Conservation (phyloP, 2,888 invertebrate genomes). For the Perithous albicinctus region DNA sequence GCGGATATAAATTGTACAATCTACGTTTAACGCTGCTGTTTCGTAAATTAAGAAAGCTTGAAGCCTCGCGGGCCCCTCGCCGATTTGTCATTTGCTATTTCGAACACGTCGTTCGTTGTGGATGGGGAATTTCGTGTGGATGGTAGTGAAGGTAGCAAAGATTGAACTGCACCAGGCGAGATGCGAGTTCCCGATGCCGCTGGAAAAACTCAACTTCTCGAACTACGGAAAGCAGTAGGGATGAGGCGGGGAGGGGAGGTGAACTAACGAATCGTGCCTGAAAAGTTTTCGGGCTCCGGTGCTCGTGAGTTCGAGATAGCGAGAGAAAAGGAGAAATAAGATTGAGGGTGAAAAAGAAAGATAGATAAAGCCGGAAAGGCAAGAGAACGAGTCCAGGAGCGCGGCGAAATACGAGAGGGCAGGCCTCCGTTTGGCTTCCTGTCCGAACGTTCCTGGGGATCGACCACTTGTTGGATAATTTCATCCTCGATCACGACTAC, state of each 20-base stretch:
- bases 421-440: slow-evolving; percentile 53
- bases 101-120: slow-evolving; percentile 75
- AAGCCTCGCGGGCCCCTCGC: slow-evolving; percentile 67
- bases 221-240: slow-evolving; percentile 37
- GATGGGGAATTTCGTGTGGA: slow-evolving; percentile 63
- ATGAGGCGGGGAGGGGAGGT: no score
- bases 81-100: slow-evolving; percentile 76
- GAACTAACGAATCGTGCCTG: slow-evolving; percentile 75
- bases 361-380: slow-evolving; percentile 51
- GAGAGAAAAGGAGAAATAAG: slow-evolving; percentile 35
- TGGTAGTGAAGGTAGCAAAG: slow-evolving; percentile 62
- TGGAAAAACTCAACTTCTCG: slow-evolving; percentile 66
- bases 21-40: slow-evolving; percentile 57
- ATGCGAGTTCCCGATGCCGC: slow-evolving; percentile 55
- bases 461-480: slow-evolving; percentile 75
- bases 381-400: slow-evolving; percentile 44
- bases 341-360: slow-evolving; percentile 25
- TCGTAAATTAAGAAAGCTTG: slow-evolving; percentile 60
- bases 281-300: slow-evolving; percentile 71
- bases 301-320: slow-evolving; percentile 51
- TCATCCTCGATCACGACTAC: slow-evolving; percentile 68
- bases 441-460: slow-evolving; percentile 68
- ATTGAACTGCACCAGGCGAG: slow-evolving; percentile 65
- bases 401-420: slow-evolving; percentile 65
- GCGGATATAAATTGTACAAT: slow-evolving; percentile 52